Percentiles rank a stretch among this genome's conserved stretches.
Conservation (phyloP, 2,113 vertebrate species). For the Furnarius figulus region DNA sequence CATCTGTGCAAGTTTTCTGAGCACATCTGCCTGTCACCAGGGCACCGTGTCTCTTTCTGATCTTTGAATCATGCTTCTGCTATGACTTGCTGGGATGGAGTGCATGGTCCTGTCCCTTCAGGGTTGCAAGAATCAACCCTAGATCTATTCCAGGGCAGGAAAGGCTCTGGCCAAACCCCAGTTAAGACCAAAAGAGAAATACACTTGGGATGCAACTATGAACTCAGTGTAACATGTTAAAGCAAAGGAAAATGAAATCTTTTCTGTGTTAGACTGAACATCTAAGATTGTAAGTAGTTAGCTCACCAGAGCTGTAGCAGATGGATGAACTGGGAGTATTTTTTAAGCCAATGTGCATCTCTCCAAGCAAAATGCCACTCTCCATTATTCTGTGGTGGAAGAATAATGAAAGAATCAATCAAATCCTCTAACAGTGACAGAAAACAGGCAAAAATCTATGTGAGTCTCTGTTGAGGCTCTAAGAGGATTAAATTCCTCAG, state of each 20-base stretch:
- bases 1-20: not conserved
- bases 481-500: conserved; percentile 16
- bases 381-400: conserved; percentile 33
- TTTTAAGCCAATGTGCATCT: conserved; percentile 1
- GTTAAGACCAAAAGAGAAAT: not conserved
- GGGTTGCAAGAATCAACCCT: not conserved
- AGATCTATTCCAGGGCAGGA: not conserved
- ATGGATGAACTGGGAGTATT: not conserved
- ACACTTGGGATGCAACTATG: not conserved
- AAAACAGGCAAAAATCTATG: conserved; percentile 49
- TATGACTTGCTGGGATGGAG: not conserved
- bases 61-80: not conserved
- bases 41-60: not conserved
- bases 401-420: conserved; percentile 63
- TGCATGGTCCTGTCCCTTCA: not conserved
- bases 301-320: not conserved
- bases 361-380: conserved; percentile 1
- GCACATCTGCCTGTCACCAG: not conserved
- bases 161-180: not conserved
- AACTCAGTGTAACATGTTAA: not conserved
- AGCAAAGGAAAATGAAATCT: not conserved
- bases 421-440: conserved; percentile 48
- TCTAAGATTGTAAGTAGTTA: not conserved
- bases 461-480: not conserved
- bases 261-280: not conserved